Base-by-base conservation (phyloP, 2,113 vertebrate genomes). In the Micromys minutus region DNA sequence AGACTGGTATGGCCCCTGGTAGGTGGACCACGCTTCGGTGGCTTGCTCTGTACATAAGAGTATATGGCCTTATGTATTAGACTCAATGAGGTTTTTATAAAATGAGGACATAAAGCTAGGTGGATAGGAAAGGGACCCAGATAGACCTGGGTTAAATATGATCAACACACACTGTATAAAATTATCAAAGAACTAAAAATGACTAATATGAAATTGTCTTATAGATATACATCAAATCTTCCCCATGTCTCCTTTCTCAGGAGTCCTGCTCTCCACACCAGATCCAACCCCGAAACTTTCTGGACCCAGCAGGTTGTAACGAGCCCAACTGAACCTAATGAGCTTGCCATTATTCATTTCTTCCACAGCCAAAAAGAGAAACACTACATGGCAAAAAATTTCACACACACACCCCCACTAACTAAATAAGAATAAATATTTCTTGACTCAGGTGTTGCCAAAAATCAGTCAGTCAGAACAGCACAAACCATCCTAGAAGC, bases 251-350 rank as follows among this genome's bases (percentile, higher is more conserved):
- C 87, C 50, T 36, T 87, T 93, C 59, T 87, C 89, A 52, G 74
- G 39, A 96, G 90, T 87, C 69, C 89, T 95, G 77, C n/a, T 97
- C 83, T 96, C 83, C 45, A 93, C 86, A 88, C 90, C 94, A 96
- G 92, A 94, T 92, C 79, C 61, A 97, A 96, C 92, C 81, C 88
- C 47, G n/a, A 87, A 97, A 97, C 92, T 94, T 97, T 96, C 86
- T 84, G 77, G 55, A 74, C 97, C 92, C 96, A 96, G 94, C 94
- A 97, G 96, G 96, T 74, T 96, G 2, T 97, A 94, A 97, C 95
- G 94, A 98, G 95, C 34, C 86, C 90, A 67, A 88, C 21, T 93
- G 85, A 95, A 94, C 77, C 72, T 96, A 97, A 97, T 95, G 97
- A 97, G 96, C 76, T 95, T 83, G 34, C 95, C 95, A 93, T 97